phyloP scores from a whole-genome alignment of 2,888 invertebrate species.

The Peribatodes rhomboidaria region DNA sequence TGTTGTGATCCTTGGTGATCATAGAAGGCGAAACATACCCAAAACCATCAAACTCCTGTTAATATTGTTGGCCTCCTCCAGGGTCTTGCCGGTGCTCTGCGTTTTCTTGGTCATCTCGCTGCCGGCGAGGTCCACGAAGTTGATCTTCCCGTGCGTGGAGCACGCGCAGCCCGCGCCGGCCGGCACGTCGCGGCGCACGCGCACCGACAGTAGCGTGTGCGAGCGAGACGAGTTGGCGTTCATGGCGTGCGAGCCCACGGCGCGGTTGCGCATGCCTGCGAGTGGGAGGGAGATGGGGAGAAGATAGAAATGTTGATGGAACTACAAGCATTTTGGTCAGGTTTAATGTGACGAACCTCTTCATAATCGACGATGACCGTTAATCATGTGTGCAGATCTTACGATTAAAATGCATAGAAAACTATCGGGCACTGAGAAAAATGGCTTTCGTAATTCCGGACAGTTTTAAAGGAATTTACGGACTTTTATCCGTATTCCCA shows the following conservation, averaged over 20 bases:
- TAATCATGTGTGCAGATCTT: no score
- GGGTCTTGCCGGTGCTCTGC: conserved; percentile 93
- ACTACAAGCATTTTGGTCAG: no score
- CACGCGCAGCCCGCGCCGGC: conserved; percentile 88
- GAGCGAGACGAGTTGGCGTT: conserved; percentile 97
- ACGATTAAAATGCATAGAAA: no score
- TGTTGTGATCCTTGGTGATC: no score
- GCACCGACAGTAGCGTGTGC: conserved; percentile 96
- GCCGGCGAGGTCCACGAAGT: conserved; percentile 98
- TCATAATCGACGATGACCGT: no score
- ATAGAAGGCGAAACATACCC: conserved; percentile 90
- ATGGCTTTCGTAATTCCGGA: no score
- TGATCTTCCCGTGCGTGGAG: conserved; percentile 97
- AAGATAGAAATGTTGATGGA: background rate
- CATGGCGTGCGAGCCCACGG: conserved; percentile 96
- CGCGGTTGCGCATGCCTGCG: conserved; percentile 95
- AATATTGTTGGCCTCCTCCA: conserved; percentile 98
- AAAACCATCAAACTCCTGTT: conserved; percentile 98
- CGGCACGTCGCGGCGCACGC: conserved; percentile 94
- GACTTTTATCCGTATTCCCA: no score
- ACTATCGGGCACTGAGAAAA: no score
- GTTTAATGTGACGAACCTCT: no score
- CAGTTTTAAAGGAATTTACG: no score
- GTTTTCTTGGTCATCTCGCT: conserved; percentile 98
- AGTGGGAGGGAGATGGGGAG: background rate